These are phyloP conservation scores for Hippopotamyrus pictus DNA, from an alignment of 2,797 vertebrate species.

Conservation along the genomic window DNA sequence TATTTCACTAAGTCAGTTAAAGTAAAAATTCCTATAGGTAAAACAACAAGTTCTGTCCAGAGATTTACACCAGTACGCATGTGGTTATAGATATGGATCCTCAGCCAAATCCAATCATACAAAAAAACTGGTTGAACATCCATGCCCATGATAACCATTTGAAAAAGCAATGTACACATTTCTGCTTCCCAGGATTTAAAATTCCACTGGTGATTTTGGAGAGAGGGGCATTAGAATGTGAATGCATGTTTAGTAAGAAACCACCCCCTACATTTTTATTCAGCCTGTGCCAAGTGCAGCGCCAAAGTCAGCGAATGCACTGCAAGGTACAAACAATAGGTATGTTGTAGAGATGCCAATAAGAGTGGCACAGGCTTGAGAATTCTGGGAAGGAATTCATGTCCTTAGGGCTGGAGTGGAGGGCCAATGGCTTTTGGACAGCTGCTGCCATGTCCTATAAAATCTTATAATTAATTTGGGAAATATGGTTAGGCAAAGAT, in stretches of 20 bases:
- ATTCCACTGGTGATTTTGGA: conserved; percentile 4
- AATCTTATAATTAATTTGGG: background rate
- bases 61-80: background rate
- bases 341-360: background rate
- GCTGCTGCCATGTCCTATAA: background rate
- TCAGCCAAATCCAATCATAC: background rate
- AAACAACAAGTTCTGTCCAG: background rate
- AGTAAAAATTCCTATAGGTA: background rate
- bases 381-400: background rate
- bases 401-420: background rate
- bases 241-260: background rate
- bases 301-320: background rate
- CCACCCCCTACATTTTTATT: background rate
- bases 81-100: background rate
- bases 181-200: background rate
- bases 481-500: background rate
- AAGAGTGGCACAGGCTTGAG: background rate
- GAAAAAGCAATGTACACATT: background rate
- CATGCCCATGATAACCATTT: background rate
- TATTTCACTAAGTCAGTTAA: background rate
- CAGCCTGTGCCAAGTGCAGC: background rate
- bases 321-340: conserved; percentile 2
- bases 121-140: background rate
- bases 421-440: background rate
- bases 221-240: background rate